Evolutionary conservation across 1,140 invertebrate genomes (phyloP).

Genomic region (Chrysomallon squamiferum): DNA sequence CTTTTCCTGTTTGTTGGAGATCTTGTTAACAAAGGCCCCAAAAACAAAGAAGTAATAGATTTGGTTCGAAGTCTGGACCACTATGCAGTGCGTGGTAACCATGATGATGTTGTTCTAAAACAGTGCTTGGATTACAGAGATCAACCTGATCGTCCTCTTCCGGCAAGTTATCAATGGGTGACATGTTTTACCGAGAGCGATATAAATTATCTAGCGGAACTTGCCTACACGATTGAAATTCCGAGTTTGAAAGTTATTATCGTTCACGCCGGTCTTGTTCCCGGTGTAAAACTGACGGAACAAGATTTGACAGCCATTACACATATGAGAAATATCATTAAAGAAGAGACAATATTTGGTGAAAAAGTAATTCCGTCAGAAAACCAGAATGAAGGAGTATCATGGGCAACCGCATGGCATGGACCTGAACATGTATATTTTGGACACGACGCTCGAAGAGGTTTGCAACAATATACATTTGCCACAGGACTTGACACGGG

Average conservation of each 20-base stretch:
- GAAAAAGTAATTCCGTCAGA: conserved; percentile 27
- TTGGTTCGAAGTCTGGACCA: conserved; percentile 16
- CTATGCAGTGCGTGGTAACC: conserved; percentile 47
- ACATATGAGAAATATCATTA: conserved; percentile 58
- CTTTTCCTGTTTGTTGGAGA: conserved; percentile 62
- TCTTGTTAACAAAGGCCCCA: conserved; percentile 60
- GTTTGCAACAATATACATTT: conserved; percentile 46
- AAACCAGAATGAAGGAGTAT: conserved; percentile 32
- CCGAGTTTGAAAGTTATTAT: conserved; percentile 52
- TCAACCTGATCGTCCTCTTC: conserved; percentile 22
- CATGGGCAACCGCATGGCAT: conserved; percentile 59
- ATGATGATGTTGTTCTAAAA: conserved; percentile 39
- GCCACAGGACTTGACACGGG: conserved; percentile 64
- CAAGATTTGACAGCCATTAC: conserved; percentile 51
- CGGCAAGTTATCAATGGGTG: conserved; percentile 51
- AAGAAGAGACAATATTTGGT: not conserved
- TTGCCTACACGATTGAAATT: conserved; percentile 61
- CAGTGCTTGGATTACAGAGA: conserved; percentile 16
- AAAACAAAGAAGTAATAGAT: conserved; percentile 49
- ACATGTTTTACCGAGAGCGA: conserved; percentile 45
- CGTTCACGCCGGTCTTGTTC: conserved; percentile 64
- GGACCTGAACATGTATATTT: conserved; percentile 64
- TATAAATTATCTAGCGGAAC: conserved; percentile 44
- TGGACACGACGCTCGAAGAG: conserved; percentile 60
- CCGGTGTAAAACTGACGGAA: conserved; percentile 40